phyloP scores from a whole-genome alignment of 2,888 invertebrate genomes.

The Tanypteryx hageni region DNA sequence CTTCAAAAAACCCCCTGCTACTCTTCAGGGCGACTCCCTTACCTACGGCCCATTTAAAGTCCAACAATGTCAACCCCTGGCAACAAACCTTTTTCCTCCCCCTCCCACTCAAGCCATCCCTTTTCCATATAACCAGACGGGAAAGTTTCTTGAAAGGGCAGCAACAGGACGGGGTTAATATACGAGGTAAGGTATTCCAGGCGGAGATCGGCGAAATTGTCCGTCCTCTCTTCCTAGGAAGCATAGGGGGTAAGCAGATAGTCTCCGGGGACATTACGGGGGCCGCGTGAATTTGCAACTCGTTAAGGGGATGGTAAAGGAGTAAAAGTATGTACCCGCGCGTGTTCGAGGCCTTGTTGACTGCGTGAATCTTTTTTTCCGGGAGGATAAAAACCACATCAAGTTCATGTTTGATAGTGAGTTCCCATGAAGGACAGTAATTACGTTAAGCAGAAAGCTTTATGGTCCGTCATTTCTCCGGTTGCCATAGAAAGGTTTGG shows the following conservation, averaged over 20 bases:
- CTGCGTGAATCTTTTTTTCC: too few relatives aligned
- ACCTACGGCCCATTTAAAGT: not conserved
- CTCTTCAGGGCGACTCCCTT: not conserved
- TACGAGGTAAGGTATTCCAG: conserved; percentile 10
- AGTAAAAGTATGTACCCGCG: too few relatives aligned
- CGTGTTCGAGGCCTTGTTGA: too few relatives aligned
- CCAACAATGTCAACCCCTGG: conserved; percentile 16
- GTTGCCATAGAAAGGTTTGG: too few relatives aligned
- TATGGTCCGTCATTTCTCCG: too few relatives aligned
- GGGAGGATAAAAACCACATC: too few relatives aligned
- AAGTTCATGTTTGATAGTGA: too few relatives aligned
- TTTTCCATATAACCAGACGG: not conserved
- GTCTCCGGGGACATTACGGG: too few relatives aligned
- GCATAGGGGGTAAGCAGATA: not conserved
- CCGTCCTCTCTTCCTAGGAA: conserved; percentile 11
- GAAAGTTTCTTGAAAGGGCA: conserved; percentile 32
- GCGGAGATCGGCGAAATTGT: not conserved
- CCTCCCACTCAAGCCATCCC: not conserved
- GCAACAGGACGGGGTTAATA: conserved; percentile 35
- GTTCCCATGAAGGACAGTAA: too few relatives aligned
- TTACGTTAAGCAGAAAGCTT: too few relatives aligned
- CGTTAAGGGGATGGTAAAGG: too few relatives aligned
- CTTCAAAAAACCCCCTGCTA: not conserved
- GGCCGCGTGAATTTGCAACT: too few relatives aligned
- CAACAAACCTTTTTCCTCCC: not conserved